Conservation (phyloP, 1,140 invertebrate species). For the Habropoda laboriosa region DNA sequence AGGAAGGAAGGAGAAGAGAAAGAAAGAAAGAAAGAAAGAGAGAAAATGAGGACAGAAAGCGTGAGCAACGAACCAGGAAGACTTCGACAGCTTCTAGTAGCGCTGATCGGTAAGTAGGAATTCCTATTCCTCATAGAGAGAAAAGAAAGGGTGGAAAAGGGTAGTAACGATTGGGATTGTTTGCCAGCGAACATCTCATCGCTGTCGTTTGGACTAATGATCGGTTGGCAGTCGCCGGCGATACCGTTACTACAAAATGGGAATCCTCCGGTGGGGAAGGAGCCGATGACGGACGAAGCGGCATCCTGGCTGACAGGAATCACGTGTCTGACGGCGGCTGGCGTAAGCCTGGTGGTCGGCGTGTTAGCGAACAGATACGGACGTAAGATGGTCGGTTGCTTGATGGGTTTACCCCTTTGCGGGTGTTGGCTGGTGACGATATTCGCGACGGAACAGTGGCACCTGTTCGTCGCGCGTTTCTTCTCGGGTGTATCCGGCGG, state of each 20-base stretch:
- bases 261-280: constrained; percentile 73
- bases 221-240: constrained; percentile 83
- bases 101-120: constrained; percentile 66
- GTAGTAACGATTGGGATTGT: background rate
- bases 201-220: constrained; percentile 80
- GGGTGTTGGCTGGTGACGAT: constrained; percentile 76
- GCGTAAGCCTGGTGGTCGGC: constrained; percentile 68
- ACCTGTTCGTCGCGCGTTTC: constrained; percentile 73
- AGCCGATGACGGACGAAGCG: constrained; percentile 77
- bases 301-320: constrained; percentile 81
- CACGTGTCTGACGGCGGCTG: constrained; percentile 73
- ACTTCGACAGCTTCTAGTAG: constrained; percentile 65
- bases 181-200: constrained; percentile 81
- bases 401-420: constrained; percentile 65
- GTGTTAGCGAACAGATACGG: constrained; percentile 76
- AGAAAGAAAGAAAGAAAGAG: constrained; percentile 36
- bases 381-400: constrained; percentile 74
- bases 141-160: no score
- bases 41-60: no score
- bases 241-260: constrained; percentile 77
- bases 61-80: constrained; percentile 64
- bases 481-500: constrained; percentile 81
- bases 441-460: constrained; percentile 67
- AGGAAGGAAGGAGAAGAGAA: background rate
- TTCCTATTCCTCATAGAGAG: background rate